Conservation (phyloP, 2,888 invertebrate genomes). For the Pterostichus niger region DNA sequence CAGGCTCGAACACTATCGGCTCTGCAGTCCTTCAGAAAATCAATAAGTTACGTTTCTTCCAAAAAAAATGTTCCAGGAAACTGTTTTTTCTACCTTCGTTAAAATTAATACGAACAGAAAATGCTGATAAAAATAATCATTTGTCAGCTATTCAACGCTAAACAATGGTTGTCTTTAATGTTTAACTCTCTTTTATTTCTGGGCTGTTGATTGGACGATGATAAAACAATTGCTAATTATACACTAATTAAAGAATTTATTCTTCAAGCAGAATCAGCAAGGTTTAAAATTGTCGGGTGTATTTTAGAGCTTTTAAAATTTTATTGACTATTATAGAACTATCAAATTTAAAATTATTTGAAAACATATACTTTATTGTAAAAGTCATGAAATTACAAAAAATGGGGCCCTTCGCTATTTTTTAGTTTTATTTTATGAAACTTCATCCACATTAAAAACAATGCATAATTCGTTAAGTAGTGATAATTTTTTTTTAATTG, state of each 20-base stretch:
- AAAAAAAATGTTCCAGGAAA: constrained; percentile 4
- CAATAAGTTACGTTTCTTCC: constrained; percentile 41
- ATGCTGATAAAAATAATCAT: constrained; percentile 27
- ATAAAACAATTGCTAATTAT: constrained; percentile 13
- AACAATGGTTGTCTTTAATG: neutral
- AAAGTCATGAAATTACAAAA: too few species aligned
- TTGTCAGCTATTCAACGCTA: constrained; percentile 1
- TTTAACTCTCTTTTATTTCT: neutral
- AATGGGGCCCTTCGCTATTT: too few species aligned
- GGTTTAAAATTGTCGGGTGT: too few species aligned
- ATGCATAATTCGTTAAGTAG: too few species aligned
- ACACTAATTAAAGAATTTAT: constrained; percentile 21
- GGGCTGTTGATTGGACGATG: neutral
- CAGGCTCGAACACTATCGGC: constrained; percentile 57
- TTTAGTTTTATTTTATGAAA: too few species aligned
- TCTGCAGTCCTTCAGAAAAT: constrained; percentile 39
- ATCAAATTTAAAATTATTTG: too few species aligned
- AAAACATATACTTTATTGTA: too few species aligned
- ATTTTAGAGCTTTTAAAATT: too few species aligned
- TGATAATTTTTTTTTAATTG: too few species aligned
- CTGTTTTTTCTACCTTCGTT: constrained; percentile 25
- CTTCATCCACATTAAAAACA: too few species aligned
- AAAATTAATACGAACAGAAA: constrained; percentile 20
- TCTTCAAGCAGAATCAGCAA: too few species aligned
- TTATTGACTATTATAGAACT: too few species aligned